Evolutionary conservation across 92 coral and sea anemone genomes (phyloP), one percentile per base, ranked within the genome.

Genomic region (Porites cylindrica): DNA sequence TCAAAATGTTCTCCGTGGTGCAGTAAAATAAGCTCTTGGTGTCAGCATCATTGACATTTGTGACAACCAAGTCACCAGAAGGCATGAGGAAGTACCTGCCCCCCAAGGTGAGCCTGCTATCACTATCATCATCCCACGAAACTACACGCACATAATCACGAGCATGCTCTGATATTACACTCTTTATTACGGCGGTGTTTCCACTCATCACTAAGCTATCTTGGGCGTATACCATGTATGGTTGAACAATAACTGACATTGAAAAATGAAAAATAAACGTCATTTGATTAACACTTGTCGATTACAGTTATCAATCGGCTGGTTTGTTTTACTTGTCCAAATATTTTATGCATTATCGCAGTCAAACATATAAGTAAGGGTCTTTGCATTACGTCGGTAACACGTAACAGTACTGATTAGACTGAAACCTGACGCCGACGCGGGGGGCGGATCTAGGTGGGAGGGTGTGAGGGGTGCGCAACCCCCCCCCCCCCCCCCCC

Each of bases 31-130:
- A 80, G 53, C 59, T 70, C 20, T 11, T 47, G 9, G 89, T 79
- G 66, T 95, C 96, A 6, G 81, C 88, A 51, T 32, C 79, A 29
- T 91, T 85, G 50, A 91, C 98, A 59, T 94, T 94, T 19, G 93
- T 91, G 13, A 97, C 95, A 11, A 97, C 93, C 79, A 97, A 88
- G 72, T 97, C 93, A 76, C 98, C 98, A 19, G 99, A 95, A 24
- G 99, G 98, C 94, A 95, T 91, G 50, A 95, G 82, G 10, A 88
- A 90, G 74, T 85, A 91, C 71, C 93, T 92, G 51, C 96, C 98
- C 14, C 98, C 98, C 26, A 93, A 72, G 20, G 84, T 76, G 19
- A 90, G 92, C 10, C 91, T 91, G n/a, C 12, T 17, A 56, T 56
- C 61, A 10, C 61, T 56, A 56, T 56, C 16, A 56, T 89, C 84